Base-by-base conservation (phyloP, 2,888 invertebrate species). In the Pollenia angustigena region DNA sequence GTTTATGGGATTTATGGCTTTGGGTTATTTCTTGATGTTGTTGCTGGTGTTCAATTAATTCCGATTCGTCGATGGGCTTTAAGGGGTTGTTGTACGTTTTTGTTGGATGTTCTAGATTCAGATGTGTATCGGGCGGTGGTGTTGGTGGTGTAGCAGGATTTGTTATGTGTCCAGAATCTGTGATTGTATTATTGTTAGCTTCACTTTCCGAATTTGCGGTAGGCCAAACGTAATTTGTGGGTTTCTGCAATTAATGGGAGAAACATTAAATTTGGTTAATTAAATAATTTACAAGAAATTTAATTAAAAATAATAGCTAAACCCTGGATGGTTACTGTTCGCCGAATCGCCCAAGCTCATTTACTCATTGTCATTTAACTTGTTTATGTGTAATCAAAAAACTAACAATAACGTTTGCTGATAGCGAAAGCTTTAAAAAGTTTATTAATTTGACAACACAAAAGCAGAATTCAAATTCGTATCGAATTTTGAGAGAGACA, bases 171-270 rank as follows among this genome's bases (percentile, higher is more conserved):
- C 88, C 71, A 85, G 87, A 68, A 86, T 88, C 79, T 87, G 88
- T 85, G 68, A 89, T 78, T 58, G 76, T 79, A 78, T 79, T 87
- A 52, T 84, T 85, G 72, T 89, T 88, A 58, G 89, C 88, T 81
- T 85, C 88, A 87, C 81, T 75, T 75, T 74, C 66, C 0, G 82
- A 88, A 75, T 85, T 89, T 86, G 81, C 83, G 81, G 80, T 94
- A 11, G 94, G 94, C 95, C 95, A 95, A 90, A 94, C 94, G 90
- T 95, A 95, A 92, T 95, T 95, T 91, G 94, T 94, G 85, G 95
- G 94, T 94, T 96, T 96, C 96, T 96, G 95, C 89, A 95, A 95
- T 8, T 12, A 66, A 10, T 4, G 46, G 11, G 7, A 32, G 60
- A 48, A 44, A 56, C 32, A 16, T 32, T 32, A 32, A 6, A 32